Percentiles rank a stretch among this genome's conserved stretches.
Evolutionary conservation across 2,113 vertebrate species (phyloP).

Genomic region (Macroglossus sobrinus): DNA sequence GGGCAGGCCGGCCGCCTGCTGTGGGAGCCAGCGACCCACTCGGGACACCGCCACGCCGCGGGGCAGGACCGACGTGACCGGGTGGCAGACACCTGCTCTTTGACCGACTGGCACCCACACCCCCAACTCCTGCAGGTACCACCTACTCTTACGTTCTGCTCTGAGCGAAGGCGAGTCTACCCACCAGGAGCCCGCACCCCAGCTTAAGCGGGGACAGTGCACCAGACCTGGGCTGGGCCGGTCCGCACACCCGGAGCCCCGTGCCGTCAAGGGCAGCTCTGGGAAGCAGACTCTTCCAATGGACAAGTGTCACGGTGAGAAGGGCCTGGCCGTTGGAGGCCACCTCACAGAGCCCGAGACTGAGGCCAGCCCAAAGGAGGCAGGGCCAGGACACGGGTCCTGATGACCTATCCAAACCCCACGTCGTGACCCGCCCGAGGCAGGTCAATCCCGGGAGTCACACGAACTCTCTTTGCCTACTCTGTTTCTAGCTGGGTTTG

Average conservation of each 20-base stretch:
- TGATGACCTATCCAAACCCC: background rate
- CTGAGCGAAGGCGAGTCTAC: too few relatives aligned
- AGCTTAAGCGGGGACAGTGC: background rate
- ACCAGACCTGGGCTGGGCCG: background rate
- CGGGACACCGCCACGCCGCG: too few relatives aligned
- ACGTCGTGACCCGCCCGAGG: background rate
- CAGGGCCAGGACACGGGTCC: background rate
- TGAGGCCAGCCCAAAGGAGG: background rate
- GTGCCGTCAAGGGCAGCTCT: background rate
- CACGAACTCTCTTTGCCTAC: background rate
- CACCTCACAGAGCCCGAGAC: background rate
- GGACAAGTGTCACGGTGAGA: background rate
- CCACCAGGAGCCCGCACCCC: background rate
- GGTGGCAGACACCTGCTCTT: too few relatives aligned
- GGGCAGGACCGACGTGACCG: too few relatives aligned
- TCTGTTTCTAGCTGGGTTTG: background rate
- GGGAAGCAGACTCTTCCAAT: background rate
- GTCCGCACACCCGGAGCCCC: accelerated
- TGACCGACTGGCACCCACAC: too few relatives aligned
- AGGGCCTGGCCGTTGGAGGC: background rate
- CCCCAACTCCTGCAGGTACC: too few relatives aligned
- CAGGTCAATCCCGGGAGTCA: background rate
- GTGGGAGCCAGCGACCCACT: too few relatives aligned
- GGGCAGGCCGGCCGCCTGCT: background rate
- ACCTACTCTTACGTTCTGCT: too few relatives aligned